Base-by-base conservation (phyloP, 2,888 invertebrate genomes). In the Diarsia mendica region DNA sequence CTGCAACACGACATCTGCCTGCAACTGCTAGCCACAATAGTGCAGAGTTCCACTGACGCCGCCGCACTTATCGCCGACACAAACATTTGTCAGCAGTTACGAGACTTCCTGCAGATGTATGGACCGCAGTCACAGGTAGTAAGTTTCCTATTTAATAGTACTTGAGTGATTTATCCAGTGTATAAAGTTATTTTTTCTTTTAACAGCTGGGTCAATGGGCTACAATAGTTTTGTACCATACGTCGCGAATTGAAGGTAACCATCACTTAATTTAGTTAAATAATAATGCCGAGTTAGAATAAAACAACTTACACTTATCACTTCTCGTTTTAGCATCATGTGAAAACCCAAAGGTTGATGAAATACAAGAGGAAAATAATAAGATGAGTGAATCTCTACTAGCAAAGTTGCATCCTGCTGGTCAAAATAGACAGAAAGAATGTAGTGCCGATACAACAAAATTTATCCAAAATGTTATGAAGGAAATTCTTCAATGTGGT, bases 181-280 rank as follows among this genome's bases (percentile, higher is more conserved):
- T 28, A 28, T 9, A 28, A 58, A 28, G 3, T 58, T 9, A 1
- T 6, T 44, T 63, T 44, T 44, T 44, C n/a, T n/a, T 61, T 80
- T 55, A 33, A 64, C 91, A 96, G 96, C 85, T 93, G 78, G 93
- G 93, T 46, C 93, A 95, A 85, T 95, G 95, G 95, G 90, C 93
- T 18, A 91, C 89, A 4, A 88, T 95, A 15, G 92, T 94, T 80
- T 88, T 95, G 68, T 92, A 92, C 72, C 88, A 90, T 79, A 83
- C 77, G 10, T 72, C 86, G 90, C 53, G 85, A 89, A 55, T 72
- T 79, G 67, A 87, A 88, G 70, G 77, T 87, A 84, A 85, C 80
- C 82, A 82, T 79, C 55, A 3, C 48, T 39, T 60, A n/a, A 33
- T 23, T n/a, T 39, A 51, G 13, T 44, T 18, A 10, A 33, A 48